phyloP scores from a whole-genome alignment of 2,888 invertebrate genomes.

The Mimas tiliae region DNA sequence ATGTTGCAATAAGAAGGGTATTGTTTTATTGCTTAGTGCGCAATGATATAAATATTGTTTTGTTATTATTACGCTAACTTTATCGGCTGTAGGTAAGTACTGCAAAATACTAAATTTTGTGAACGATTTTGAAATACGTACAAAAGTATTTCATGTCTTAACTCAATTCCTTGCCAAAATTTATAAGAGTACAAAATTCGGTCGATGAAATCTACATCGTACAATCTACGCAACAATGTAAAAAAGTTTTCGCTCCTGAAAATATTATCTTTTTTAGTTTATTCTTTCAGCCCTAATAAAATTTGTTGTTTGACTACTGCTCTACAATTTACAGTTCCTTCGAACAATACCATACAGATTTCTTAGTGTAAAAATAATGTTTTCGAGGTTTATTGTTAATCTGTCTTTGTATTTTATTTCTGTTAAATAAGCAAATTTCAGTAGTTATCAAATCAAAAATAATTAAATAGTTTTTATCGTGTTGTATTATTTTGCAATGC shows the following conservation, averaged over 20 bases:
- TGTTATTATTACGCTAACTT: conserved; percentile 4
- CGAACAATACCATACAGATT: too few relatives aligned
- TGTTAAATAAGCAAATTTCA: too few relatives aligned
- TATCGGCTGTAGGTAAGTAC: background rate
- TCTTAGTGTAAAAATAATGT: too few relatives aligned
- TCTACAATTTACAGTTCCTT: background rate
- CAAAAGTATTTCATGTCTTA: too few relatives aligned
- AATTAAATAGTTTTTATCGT: too few relatives aligned
- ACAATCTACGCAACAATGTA: background rate
- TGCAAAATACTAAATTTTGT: too few relatives aligned
- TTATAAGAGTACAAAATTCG: background rate
- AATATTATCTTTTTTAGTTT: background rate
- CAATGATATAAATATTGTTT: conserved; percentile 22
- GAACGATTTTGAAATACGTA: background rate
- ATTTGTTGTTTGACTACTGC: conserved; percentile 7
- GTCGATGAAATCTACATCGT: background rate
- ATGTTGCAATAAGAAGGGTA: conserved; percentile 63
- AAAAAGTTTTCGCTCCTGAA: conserved; percentile 1
- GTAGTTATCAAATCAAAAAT: too few relatives aligned
- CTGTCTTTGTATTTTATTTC: too few relatives aligned
- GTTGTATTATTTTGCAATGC: too few relatives aligned
- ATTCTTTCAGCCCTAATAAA: conserved; percentile 6
- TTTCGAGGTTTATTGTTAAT: too few relatives aligned
- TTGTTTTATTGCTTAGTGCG: conserved; percentile 53
- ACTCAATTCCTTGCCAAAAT: too few relatives aligned